Base-by-base conservation (phyloP, 2,797 vertebrate genomes). In the Psittacula derbiana region DNA sequence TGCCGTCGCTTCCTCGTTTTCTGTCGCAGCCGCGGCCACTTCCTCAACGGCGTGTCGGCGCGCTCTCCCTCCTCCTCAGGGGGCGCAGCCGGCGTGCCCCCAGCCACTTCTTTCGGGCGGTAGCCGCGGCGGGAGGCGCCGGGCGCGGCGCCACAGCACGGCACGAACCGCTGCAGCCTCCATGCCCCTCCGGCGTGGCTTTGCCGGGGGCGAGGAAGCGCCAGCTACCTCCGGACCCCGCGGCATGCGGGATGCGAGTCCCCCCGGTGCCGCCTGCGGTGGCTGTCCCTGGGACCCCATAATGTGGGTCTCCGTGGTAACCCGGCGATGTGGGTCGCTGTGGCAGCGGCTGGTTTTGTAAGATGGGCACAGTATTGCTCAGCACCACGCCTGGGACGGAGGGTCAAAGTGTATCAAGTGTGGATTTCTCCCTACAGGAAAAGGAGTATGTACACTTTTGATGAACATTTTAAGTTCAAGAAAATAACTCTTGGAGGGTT, bases 1-100 rank as follows among this genome's bases (percentile, higher is more conserved):
- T 43, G 36, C 49, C 69, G 28, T 71, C 27, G 84, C 95, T 97
- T 97, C 97, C 97, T 96, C 95, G 69, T 96, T 95, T 96, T 94
- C 62, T 93, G 33, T 80, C n/a, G n/a, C 69, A 65, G 92, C 84
- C 23, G 49, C 33, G 46, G 84, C 86, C 61, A 90, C 96, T 97
- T 97, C 96, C 96, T 97, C 88, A 74, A 69, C 36, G 43, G 18
- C 17, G 27, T 50, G 88, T 67, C 70, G 41, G 64, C 73, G 55
- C 69, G n/a, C 41, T 3, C 75, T 86, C 69, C 90, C 79, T 73
- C 64, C 64, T 47, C 57, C 58, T 8, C 65, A 10, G 72, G 49
- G 78, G 83, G 75, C 61, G 28, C 47, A 36, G 40, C 69, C 19
- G 33, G 60, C 15, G 55, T 15, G 23, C 6, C 25, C 36, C 38